phyloP scores from a whole-genome alignment of 2,113 vertebrate species.

The Onychorhynchus coronatus region DNA sequence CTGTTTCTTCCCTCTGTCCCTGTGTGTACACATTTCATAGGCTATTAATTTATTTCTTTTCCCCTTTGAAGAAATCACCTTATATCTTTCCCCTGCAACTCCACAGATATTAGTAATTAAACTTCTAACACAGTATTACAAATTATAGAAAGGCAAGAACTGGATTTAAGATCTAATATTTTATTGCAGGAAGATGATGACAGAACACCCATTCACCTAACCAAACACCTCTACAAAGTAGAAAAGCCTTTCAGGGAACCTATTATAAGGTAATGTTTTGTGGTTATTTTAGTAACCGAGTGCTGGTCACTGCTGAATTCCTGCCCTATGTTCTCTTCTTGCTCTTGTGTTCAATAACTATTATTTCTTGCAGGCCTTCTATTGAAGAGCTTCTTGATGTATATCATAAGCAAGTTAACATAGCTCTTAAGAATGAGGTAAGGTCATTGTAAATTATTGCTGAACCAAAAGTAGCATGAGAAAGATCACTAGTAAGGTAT shows the following conservation, averaged over 20 bases:
- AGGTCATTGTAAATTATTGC: neutral
- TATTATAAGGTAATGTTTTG: conserved; percentile 81
- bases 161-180: neutral
- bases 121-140: neutral
- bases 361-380: conserved; percentile 78
- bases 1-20: neutral
- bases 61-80: neutral
- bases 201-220: conserved; percentile 78
- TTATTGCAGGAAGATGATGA: conserved; percentile 88
- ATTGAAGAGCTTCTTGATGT: conserved; percentile 85
- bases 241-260: conserved; percentile 92
- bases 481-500: neutral
- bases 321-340: neutral
- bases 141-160: neutral
- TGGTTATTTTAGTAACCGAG: neutral
- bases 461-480: neutral
- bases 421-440: conserved; percentile 88
- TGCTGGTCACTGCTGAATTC: neutral
- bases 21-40: neutral
- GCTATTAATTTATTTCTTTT: neutral
- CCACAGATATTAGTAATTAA: neutral
- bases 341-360: neutral
- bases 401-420: conserved; percentile 86
- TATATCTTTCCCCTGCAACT: neutral
- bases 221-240: conserved; percentile 83